phyloP scores from a whole-genome alignment of 1,140 invertebrate species.

The Melipona quadrifasciata region DNA sequence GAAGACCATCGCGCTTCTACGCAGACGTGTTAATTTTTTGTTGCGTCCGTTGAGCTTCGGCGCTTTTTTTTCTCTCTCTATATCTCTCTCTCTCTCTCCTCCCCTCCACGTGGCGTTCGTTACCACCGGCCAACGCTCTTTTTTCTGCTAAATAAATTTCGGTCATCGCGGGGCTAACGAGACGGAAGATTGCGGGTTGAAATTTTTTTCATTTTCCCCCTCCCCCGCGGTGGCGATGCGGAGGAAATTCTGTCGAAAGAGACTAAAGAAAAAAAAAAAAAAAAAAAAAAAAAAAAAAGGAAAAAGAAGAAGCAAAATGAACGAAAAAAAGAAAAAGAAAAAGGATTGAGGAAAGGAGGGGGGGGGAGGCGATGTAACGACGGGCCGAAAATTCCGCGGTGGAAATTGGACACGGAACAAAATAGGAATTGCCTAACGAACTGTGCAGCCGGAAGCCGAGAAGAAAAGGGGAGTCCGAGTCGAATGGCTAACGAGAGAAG shows the following conservation, averaged over 20 bases:
- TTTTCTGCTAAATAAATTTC: slow-evolving; percentile 35
- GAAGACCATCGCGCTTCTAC: neutral
- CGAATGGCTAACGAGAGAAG: slow-evolving; percentile 58
- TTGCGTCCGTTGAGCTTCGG: neutral
- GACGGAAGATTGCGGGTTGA: slow-evolving; percentile 25
- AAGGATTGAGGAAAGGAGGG: neutral
- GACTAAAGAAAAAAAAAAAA: neutral
- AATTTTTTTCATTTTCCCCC: neutral
- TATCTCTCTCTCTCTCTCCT: no score
- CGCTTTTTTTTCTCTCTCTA: neutral
- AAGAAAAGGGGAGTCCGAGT: slow-evolving; percentile 55
- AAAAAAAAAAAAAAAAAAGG: neutral
- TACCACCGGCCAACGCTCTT: neutral
- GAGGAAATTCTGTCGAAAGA: slow-evolving; percentile 1
- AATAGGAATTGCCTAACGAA: slow-evolving; percentile 75
- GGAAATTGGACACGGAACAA: slow-evolving; percentile 69
- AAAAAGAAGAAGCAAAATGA: neutral
- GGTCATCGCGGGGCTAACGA: slow-evolving; percentile 8
- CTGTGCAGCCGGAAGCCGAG: slow-evolving; percentile 70
- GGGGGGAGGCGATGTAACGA: neutral
- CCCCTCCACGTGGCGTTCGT: neutral
- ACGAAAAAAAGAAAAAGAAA: neutral
- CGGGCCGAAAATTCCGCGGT: slow-evolving; percentile 49
- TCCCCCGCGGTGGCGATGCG: neutral
- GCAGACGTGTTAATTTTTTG: neutral